Base-by-base conservation (phyloP, 2,113 vertebrate genomes). In the Vidua chalybeata region DNA sequence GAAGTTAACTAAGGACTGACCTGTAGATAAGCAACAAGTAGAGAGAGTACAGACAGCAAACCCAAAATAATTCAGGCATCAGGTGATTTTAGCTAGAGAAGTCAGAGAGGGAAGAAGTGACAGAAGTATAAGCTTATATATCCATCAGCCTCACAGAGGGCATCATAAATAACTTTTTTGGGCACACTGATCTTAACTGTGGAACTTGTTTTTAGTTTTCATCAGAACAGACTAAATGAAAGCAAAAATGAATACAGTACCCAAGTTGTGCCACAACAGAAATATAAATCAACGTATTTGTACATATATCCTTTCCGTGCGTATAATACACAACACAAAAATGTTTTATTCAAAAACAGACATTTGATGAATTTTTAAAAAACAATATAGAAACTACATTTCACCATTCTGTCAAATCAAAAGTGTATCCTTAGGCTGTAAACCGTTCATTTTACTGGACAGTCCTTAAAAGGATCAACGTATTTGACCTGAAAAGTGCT, bases 341-440 rank as follows among this genome's bases (percentile, higher is more conserved):
- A 61, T 9, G 6, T 95, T 96, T 86, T 71, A 84, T 84, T 93
- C 79, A 84, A 96, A 97, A 96, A 87, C 80, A 95, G 71, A 93
- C 73, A 86, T 66, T 35, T 45, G n/a, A 78, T 55, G 27, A 2
- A 3, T 69, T 81, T 89, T 75, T 12, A 4, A 74, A 83, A 78
- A 72, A 89, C 59, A 96, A 77, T 35, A 77, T 1, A 87, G 76
- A 69, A 91, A 84, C 41, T 63, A n/a, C 55, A 58, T 68, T 93
- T 61, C 52, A 87, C 33, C 33, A 28, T 75, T 85, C 26, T 86
- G 22, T 74, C 64, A 89, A 74, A 96, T 89, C 69, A 72, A 27
- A 93, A 79, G 7, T 59, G 72, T 20, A 85, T 73, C 83, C 49
- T 49, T 45, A 61, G 61, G 54, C 58, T 74, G 49, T 31, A 85